A percentile compares a stretch with the other conserved stretches of the same genome.
phyloP scores from a whole-genome alignment of 2,797 vertebrate species.

The Meda fulgida region DNA sequence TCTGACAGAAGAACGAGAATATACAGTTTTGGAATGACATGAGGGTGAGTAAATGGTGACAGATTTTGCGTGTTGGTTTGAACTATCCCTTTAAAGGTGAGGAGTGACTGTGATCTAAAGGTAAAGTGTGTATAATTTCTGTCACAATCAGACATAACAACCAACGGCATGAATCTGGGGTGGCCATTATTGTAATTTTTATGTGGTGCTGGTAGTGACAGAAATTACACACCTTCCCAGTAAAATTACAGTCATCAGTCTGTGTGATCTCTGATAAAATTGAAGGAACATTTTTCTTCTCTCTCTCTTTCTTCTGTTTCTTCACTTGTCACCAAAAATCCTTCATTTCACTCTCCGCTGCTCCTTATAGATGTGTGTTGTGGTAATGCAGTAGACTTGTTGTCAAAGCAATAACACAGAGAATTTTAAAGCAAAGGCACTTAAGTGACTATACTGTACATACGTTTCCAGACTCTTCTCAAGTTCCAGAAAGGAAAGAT shows the following conservation, averaged over 20 bases:
- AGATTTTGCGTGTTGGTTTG: not conserved
- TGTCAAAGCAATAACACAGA: not conserved
- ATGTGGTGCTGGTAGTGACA: not conserved
- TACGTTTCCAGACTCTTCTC: not conserved
- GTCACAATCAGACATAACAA: not conserved
- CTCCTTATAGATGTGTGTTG: not conserved
- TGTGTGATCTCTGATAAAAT: not conserved
- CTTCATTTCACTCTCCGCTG: not conserved
- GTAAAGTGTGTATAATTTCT: not conserved
- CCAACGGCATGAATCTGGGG: not conserved
- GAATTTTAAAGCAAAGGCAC: not conserved
- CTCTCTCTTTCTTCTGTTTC: not conserved
- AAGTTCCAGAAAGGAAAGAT: slow-evolving; percentile 29
- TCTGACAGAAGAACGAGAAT: not conserved
- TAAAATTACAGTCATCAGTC: slow-evolving; percentile 1
- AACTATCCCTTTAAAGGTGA: not conserved
- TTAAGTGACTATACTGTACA: not conserved
- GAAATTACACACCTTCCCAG: not conserved
- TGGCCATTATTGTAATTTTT: not conserved
- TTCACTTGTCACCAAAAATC: not conserved
- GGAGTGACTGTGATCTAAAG: not conserved
- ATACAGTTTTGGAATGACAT: too few species aligned
- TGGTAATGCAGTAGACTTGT: not conserved
- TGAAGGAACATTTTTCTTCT: not conserved
- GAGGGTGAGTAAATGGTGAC: not conserved